Evolutionary conservation across 2,113 vertebrate genomes (phyloP), one percentile per base, ranked within the genome.

Genomic region (Craseonycteris thonglongyai): DNA sequence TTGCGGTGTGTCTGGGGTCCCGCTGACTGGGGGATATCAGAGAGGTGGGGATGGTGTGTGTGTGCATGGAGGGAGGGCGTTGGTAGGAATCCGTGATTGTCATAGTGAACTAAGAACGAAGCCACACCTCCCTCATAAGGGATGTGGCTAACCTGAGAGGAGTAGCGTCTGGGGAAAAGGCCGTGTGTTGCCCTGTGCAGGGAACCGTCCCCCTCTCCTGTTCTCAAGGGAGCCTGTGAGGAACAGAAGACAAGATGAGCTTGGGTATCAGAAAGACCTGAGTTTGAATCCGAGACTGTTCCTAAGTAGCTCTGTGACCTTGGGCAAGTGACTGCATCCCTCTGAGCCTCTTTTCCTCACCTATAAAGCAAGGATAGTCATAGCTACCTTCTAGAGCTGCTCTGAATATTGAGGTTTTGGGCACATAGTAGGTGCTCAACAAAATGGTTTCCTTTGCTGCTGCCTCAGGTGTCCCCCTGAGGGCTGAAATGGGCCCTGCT

Each of bases 71-170:
- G n/a, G 7, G 66, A 18, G 54, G 24, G 2, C 0, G 22, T 13
- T 22, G 24, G 10, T 85, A 21, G 15, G 94, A 58, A 42, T 89
- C 59, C 16, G 1, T 28, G 18, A 3, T 49, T 42, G 42, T 22
- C 4, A 15, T 47, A 16, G 0, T 9, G 45, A 81, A 68, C 11
- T 54, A 59, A 22, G 47, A 56, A 80, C 9, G 61, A 80, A 59
- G 30, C 61, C 26, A 2, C 16, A n/a, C 16, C 9, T 6, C 11
- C 5, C 14, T 2, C 0, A 0, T n/a, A 22, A 47, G 56, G 59
- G 54, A 11, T 10, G 0, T 22, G 68, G 42, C 63, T 49, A 42
- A 49, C 21, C 16, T 45, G 24, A 2, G 40, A 15, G 49, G 7
- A 5, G 2, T 19, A 22, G 8, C 33, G 3, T 4, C 22, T 0